Percentiles rank a stretch among this genome's conserved stretches.
Evolutionary conservation across 2,113 vertebrate species (phyloP).

Genomic region (Hucho hucho): DNA sequence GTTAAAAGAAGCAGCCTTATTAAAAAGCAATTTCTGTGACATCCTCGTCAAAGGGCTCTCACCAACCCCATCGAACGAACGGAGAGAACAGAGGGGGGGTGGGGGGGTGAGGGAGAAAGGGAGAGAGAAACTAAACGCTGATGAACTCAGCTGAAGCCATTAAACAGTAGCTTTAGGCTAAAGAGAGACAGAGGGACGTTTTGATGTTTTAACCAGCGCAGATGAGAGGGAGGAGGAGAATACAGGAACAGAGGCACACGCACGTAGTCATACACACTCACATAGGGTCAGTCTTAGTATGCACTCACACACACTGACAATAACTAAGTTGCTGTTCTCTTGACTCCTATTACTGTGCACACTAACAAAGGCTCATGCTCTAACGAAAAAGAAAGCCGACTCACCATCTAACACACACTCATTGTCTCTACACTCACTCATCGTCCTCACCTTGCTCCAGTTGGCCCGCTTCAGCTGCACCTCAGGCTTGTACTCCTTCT

Average conservation of each 20-base stretch:
- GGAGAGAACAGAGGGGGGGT: constrained; percentile 1
- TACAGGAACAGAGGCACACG: constrained; percentile 24
- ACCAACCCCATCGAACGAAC: constrained; percentile 36
- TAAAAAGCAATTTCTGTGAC: constrained; percentile 82
- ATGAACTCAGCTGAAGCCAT: constrained; percentile 77
- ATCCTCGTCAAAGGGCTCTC: constrained; percentile 76
- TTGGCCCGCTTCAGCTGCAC: constrained; percentile 79
- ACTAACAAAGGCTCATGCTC: no score
- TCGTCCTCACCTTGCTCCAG: constrained; percentile 82
- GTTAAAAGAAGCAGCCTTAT: constrained; percentile 78
- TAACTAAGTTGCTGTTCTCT: no score
- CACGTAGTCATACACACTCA: not conserved
- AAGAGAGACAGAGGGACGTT: constrained; percentile 69
- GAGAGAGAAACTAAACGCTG: constrained; percentile 63
- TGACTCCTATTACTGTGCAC: no score
- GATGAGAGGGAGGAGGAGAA: constrained; percentile 65
- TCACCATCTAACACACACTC: not conserved
- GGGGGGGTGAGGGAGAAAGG: constrained; percentile 23
- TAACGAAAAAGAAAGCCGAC: no score
- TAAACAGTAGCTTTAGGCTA: constrained; percentile 81
- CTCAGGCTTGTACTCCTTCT: constrained; percentile 83
- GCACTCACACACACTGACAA: not conserved
- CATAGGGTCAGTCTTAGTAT: no score
- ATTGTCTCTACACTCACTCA: not conserved
- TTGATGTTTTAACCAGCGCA: constrained; percentile 80